Base-by-base conservation (phyloP, 2,888 invertebrate species). In the Nasonia oneida region DNA sequence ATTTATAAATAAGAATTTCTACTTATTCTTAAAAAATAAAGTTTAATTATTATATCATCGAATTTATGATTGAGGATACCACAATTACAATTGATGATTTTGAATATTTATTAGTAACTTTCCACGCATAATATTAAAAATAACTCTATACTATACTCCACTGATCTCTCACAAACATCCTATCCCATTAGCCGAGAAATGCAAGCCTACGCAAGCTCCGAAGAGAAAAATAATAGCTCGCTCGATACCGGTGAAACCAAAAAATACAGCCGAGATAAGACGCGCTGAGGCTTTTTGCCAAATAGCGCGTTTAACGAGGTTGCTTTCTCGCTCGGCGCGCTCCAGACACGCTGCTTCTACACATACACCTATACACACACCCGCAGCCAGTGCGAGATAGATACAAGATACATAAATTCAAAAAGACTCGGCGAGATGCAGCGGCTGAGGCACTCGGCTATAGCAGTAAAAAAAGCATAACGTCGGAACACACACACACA, bases 241-340 rank as follows among this genome's bases (percentile, higher is more conserved):
- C 57, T 57, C 57, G n/a, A 57, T 57, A n/a, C n/a, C 53, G 42
- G 33, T 33, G 61, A 57, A 23, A n/a, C 37, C 75, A 75, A 75
- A 75, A 81, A 75, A 81, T 81, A n/a, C 10, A 50, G 33, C 23
- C 23, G 18, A 39, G 50, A n/a, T 39, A 71, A 42, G 42, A 67
- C 8, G 18, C 39, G 73, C 53, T 73, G 33, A 47, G 83, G 71
- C 39, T 78, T 71, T 83, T 78, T 78, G 73, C 67, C 78, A 78
- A 83, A 70, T 47, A 61, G 29, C 73, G 77, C 77, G n/a, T 83
- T 83, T 83, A 78, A 83, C 71, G 78, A 78, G 77, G 61, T 83
- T 73, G 57, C 5, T 53, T 53, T 18, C 71, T 33, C 64, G 29
- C 42, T 23, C 12, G 33, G 2, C 39, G 14, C 23, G 29, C 18